Evolutionary conservation across 2,797 vertebrate genomes (phyloP).

Genomic region (Phoxinus dragarum): DNA sequence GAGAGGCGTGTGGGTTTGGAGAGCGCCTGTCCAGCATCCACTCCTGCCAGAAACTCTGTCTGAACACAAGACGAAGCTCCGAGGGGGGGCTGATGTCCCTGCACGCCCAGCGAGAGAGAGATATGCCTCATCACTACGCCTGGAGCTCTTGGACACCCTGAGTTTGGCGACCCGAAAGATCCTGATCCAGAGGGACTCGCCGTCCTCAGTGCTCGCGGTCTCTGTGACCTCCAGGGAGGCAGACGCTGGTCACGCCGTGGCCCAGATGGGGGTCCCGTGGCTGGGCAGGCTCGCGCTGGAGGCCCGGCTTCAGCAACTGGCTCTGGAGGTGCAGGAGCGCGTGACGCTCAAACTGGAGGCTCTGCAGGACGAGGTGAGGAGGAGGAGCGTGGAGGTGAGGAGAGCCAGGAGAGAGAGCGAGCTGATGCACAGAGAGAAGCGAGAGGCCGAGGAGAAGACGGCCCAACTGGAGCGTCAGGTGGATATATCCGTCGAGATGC

Average conservation of each 20-base stretch:
- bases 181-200: conserved; percentile 74
- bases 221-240: conserved; percentile 70
- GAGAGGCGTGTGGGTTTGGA: conserved; percentile 85
- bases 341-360: conserved; percentile 82
- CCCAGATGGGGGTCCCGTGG: conserved; percentile 82
- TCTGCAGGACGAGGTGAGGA: conserved; percentile 84
- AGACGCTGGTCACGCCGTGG: conserved; percentile 79
- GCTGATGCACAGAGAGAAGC: conserved; percentile 80
- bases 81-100: conserved; percentile 77
- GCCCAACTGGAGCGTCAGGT: conserved; percentile 83
- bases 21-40: conserved; percentile 82
- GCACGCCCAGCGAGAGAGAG: conserved; percentile 77
- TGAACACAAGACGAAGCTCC: conserved; percentile 83
- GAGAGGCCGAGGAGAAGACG: conserved; percentile 82
- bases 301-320: conserved; percentile 83
- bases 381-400: conserved; percentile 82
- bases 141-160: conserved; percentile 80
- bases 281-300: conserved; percentile 85
- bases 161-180: conserved; percentile 78
- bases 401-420: conserved; percentile 84
- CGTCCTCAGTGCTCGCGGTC: conserved; percentile 66
- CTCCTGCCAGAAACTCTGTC: conserved; percentile 84
- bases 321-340: conserved; percentile 85
- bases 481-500: conserved; percentile 86
- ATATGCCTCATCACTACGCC: conserved; percentile 76